These are phyloP conservation scores for Galeopterus variegatus DNA, from an alignment of 2,113 vertebrate genomes.

Conservation along the genomic window DNA sequence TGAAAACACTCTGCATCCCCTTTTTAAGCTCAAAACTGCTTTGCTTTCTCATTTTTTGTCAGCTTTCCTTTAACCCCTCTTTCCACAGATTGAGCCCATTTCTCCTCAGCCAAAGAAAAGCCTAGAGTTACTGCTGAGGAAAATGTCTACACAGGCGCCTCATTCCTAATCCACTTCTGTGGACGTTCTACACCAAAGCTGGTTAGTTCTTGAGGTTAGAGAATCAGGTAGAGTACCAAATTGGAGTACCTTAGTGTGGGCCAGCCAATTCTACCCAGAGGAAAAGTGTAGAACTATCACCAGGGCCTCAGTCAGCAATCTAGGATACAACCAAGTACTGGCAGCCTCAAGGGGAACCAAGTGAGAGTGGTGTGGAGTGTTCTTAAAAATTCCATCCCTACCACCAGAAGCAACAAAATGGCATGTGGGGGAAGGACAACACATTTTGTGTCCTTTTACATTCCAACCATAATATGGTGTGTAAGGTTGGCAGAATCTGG, in stretches of 20 bases:
- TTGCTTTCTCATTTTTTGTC: constrained; percentile 16
- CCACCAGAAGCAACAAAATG: background rate
- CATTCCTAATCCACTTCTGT: background rate
- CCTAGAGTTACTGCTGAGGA: background rate
- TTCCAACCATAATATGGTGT: background rate
- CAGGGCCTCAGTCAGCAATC: background rate
- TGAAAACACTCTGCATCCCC: background rate
- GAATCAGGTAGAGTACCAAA: background rate
- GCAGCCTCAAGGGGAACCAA: background rate
- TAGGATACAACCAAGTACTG: background rate
- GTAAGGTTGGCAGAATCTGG: background rate
- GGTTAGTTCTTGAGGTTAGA: background rate
- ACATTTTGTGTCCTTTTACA: background rate
- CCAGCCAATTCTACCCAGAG: background rate
- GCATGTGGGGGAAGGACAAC: background rate
- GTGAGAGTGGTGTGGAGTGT: background rate
- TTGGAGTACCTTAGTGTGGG: background rate
- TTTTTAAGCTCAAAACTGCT: background rate
- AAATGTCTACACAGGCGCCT: background rate
- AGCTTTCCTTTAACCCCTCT: constrained; percentile 35
- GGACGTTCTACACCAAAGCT: background rate
- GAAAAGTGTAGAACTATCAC: background rate
- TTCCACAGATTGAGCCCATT: background rate
- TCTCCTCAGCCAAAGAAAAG: constrained; percentile 38
- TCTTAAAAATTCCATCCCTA: background rate